Evolutionary conservation across 1,140 invertebrate species (phyloP), one percentile per base, ranked within the genome.

Genomic region (Magallana angulata): DNA sequence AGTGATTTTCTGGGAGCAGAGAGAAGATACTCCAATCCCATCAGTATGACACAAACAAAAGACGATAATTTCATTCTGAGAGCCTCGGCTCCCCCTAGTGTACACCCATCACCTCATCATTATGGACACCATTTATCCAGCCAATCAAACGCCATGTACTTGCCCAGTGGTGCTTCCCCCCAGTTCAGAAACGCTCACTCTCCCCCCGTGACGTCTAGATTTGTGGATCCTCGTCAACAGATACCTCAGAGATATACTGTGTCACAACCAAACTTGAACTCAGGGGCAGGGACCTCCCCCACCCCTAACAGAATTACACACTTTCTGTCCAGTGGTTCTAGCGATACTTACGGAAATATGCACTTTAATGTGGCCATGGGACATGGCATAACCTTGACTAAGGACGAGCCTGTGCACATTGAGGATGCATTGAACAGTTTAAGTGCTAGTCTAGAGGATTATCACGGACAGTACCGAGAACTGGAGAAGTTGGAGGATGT

Each of bases 381-480:
- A 58, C 91, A 91, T 80, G 84, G 64, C 30, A 90, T 90, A 8
- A 89, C 80, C 18, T 18, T 86, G 7, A 87, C 86, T n/a, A 85
- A 89, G 56, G 92, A 92, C 58, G 92, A 91, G 57, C 86, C 89
- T 14, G 58, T 85, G n/a, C 91, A 87, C 57, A 88, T 95, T 71
- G 94, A 95, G 76, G 94, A 94, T 82, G 93, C 91, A 11, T 86
- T 94, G 82, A 90, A 92, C 85, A 92, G 87, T 81, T 85, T 95
- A 60, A 91, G 88, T 85, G 92, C 93, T 8, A 87, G 92, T 16
- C 87, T 96, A 48, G 95, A 96, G 89, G 95, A 96, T 90, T 95
- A 95, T 85, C 95, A 95, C 85, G 95, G 95, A 76, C 95, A 95
- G 85, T 96, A 95, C 89, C 91, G 93, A 12, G 95, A 95, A 88